Evolutionary conservation across 1,140 invertebrate genomes (phyloP), one percentile per base, ranked within the genome.

Genomic region (Kradibia gibbosae): DNA sequence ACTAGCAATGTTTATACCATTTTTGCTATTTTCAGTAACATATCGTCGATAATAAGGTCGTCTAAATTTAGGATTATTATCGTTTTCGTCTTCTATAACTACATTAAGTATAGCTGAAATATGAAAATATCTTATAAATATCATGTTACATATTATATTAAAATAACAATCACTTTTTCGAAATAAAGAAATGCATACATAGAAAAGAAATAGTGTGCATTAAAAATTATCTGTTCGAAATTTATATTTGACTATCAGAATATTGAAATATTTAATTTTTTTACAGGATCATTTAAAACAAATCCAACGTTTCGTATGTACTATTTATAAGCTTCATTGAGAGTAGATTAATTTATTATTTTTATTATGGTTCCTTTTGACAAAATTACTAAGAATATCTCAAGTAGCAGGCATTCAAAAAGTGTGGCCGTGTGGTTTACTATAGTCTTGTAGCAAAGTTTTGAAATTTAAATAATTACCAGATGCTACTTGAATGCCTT

Each of bases 1-100:
- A 83, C 93, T 97, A 0, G 94, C 94, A 42, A 98, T 95, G 57
- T 94, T 93, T 15, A 95, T 93, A 1, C 96, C 97, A 85, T 95
- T 95, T 90, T 97, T 97, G 80, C 96, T 96, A 87, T 98, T 98
- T 88, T 98, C 97, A 0, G 96, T 94, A 34, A 98, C 94, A 0
- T 96, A 94, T 74, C 95, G 93, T 75, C 94, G 93, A 85, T 97
- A 98, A 83, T 95, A 95, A 0, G 95, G 93, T 84, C 95, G 94
- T 42, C 94, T 92, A 85, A 98, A 98, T 84, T 94, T 94, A 0
- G 97, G 98, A 88, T 96, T 95, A 86, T 99, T 98, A 84, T 99
- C 98, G 87, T 99, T 99, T 79, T 96, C 95, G 88, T 97, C 96
- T 67, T 96, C 94, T 11, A 98, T 93, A 53, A 95, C 90, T 67